Evolutionary conservation across 2,113 vertebrate species (phyloP).

Genomic region (Hippotragus niger): DNA sequence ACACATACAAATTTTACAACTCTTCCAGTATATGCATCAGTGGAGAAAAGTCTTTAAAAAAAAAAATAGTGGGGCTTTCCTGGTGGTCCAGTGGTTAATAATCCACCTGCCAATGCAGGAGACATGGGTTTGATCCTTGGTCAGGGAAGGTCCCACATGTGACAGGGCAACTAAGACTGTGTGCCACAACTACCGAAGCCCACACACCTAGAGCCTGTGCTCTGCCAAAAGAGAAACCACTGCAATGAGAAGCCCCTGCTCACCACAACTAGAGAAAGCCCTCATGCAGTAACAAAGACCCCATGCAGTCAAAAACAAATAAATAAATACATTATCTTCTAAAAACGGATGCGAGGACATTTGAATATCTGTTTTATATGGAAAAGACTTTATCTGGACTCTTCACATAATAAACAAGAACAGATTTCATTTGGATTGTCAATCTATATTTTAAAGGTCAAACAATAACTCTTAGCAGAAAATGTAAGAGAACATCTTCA

Average conservation of each 20-base stretch:
- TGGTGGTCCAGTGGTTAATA: neutral
- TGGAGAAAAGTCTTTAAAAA: neutral
- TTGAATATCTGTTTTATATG: neutral
- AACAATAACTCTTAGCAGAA: constrained; percentile 9
- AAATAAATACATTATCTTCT: neutral
- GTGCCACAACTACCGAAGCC: neutral
- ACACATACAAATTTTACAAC: neutral
- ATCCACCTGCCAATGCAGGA: neutral
- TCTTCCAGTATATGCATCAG: neutral
- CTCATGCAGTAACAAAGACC: neutral
- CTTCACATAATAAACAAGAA: constrained; percentile 31
- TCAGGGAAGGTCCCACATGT: neutral
- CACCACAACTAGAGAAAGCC: neutral
- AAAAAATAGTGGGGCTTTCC: neutral
- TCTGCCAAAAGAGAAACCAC: neutral
- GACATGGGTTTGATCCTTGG: neutral
- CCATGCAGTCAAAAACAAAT: neutral
- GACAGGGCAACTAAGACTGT: neutral
- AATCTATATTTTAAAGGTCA: constrained; percentile 19
- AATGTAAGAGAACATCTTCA: neutral
- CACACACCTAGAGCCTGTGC: neutral
- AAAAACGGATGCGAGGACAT: neutral
- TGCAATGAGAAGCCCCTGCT: neutral
- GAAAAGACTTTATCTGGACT: neutral
- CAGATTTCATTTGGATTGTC: neutral